Base-by-base conservation (phyloP, 2,797 vertebrate genomes). In the Aplochiton taeniatus region DNA sequence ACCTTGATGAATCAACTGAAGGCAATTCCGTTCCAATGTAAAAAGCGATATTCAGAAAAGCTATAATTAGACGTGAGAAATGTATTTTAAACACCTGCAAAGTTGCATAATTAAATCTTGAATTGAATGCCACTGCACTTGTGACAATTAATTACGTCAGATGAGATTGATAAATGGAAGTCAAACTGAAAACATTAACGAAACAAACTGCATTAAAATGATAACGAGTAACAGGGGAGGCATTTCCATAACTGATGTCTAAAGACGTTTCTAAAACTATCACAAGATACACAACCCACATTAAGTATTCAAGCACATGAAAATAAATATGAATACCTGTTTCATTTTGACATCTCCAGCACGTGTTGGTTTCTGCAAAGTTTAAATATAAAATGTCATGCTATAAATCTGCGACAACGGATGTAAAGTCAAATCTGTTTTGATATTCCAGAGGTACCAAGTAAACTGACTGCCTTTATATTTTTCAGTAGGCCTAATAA, bases 321-420 rank as follows among this genome's bases (percentile, higher is more conserved):
- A 79, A 74, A 65, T 61, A 70, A 79, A 66, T 66, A 66, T 59
- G 77, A 87, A 82, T 92, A 94, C 91, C 92, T 86, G 93, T 90
- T 93, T 94, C 92, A 89, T 90, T 94, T 65, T 93, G 91, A 93
- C 92, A 93, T 88, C 91, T 92, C 91, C 93, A 93, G 92, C 92
- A 94, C 80, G 88, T 91, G 89, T 92, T 94, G 87, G 88, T 87
- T 78, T 94, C 93, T 93, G 90, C 63, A 87, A 83, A 81, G 85
- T 90, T 89, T 81, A 89, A 78, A 90, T 84, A 79, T 85, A 86
- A 90, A 75, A 87, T 85, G 85, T 85, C 66, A 88, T 51, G 70
- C 74, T 48, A 71, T 50, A 81, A 63, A 80, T 72, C 47, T 69
- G 62, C 45, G 65, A 83, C 72, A 85, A 31, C 31, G 31, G 8